Evolutionary conservation across 2,797 vertebrate genomes (phyloP).

Genomic region (Neopelma chrysocephalum): DNA sequence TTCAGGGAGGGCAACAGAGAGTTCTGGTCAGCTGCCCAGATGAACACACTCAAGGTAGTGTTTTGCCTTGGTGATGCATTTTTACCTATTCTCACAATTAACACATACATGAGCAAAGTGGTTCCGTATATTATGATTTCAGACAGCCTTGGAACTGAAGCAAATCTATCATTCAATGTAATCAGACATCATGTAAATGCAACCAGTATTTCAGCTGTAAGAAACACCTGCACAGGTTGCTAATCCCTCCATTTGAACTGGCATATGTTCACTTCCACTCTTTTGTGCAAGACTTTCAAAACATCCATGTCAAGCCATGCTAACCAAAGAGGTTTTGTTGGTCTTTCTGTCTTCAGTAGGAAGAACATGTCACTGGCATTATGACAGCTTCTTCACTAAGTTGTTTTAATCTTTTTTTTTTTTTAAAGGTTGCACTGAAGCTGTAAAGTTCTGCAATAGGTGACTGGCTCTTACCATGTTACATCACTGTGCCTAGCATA

Average conservation of each 20-base stretch:
- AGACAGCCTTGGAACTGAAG: not conserved
- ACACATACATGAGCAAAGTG: not conserved
- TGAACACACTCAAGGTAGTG: not conserved
- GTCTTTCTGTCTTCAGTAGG: not conserved
- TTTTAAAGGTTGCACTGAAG: not conserved
- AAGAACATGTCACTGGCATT: not conserved
- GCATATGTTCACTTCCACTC: rapidly evolving
- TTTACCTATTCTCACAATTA: not conserved
- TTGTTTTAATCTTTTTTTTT: not conserved
- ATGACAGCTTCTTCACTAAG: not conserved
- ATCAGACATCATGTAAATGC: not conserved
- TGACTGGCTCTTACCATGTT: not conserved
- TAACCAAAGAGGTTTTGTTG: not conserved
- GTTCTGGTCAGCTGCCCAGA: not conserved
- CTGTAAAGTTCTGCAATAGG: not conserved
- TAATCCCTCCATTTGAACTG: not conserved
- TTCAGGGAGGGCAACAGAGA: no score
- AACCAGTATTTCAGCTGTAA: not conserved
- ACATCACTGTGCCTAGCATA: not conserved
- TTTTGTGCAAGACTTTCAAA: not conserved
- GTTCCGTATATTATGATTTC: not conserved
- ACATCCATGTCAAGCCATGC: no score
- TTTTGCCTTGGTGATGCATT: not conserved
- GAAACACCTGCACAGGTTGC: not conserved
- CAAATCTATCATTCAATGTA: not conserved